Base-by-base conservation (phyloP, 2,113 vertebrate genomes). In the Salvelinus fontinalis region DNA sequence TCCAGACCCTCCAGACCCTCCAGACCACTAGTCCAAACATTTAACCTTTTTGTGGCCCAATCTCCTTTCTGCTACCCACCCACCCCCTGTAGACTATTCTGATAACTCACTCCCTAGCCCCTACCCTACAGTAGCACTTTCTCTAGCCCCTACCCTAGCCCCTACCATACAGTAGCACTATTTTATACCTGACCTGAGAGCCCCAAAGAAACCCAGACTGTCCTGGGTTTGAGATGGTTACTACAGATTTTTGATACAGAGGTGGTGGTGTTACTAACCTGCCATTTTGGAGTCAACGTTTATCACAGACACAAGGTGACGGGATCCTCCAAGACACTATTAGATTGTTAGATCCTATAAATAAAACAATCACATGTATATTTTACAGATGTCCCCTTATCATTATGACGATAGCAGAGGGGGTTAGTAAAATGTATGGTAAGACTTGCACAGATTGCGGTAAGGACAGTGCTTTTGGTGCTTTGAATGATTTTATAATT, bases 341-440 rank as follows among this genome's bases (percentile, higher is more conserved):
- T 83, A 77, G 74, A 8, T 26, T 84, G 12, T 75, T 77, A 68
- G 74, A 75, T 78, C 75, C 69, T 77, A 81, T 29, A 54, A 72
- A 24, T 82, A 44, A 12, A 44, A 49, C 20, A 48, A 82, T 84
- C 81, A 81, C 49, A 70, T 75, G 68, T 80, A 84, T 80, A 85
- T 79, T 68, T 73, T 72, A 79, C 70, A 80, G 68, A 31, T 81
- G 44, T 26, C n/a, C 5, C 11, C 34, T 83, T 77, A 81, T 74
- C 48, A 74, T 26, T 83, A 69, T 76, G 62, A 75, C 22, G 57
- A 24, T 70, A 70, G 59, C 79, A 48, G 54, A 70, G 67, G 66
- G 27, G 71, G 5, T 9, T 62, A 62, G 5, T n/a, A 22, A 62
- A 44, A 2, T 11, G 3, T 62, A 24, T 22, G n/a, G 13, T 54